A percentile compares a stretch with the other conserved stretches of the same genome.
phyloP scores from a whole-genome alignment of 1,140 invertebrate genomes.

The Ceratina australensis region DNA sequence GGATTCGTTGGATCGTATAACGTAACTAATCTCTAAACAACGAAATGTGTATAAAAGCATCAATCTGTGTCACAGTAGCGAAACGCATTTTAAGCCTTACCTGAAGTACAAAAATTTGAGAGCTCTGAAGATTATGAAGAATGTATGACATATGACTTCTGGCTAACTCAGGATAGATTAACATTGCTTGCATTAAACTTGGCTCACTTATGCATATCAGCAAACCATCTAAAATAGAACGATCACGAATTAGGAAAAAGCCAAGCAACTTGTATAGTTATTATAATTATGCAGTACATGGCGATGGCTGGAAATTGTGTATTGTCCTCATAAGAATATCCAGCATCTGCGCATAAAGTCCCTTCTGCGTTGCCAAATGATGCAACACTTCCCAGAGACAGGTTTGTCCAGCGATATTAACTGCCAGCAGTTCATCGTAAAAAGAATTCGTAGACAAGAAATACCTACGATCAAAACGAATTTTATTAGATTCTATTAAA shows the following conservation, averaged over 20 bases:
- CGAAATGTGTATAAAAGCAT: background rate
- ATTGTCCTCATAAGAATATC: conserved; percentile 77
- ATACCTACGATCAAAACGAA: conserved; percentile 76
- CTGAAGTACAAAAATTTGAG: conserved; percentile 75
- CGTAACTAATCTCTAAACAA: conserved; percentile 74
- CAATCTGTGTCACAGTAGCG: background rate
- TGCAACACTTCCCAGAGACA: conserved; percentile 82
- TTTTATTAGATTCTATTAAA: conserved; percentile 3
- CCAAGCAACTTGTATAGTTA: background rate
- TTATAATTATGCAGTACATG: conserved; percentile 51
- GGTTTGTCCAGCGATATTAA: conserved; percentile 83
- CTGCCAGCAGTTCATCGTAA: conserved; percentile 85
- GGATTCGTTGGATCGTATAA: conserved; percentile 80
- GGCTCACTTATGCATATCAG: conserved; percentile 78
- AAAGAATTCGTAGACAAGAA: conserved; percentile 85
- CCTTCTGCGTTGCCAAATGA: conserved; percentile 81
- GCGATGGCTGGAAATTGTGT: conserved; percentile 64
- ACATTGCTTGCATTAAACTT: conserved; percentile 76
- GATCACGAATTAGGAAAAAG: background rate
- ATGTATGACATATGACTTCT: conserved; percentile 76
- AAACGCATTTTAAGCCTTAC: conserved; percentile 52
- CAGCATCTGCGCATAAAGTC: conserved; percentile 81
- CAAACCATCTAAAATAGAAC: conserved; percentile 73
- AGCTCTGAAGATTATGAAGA: conserved; percentile 69
- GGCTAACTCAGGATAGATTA: conserved; percentile 74